phyloP scores from a whole-genome alignment of 2,113 vertebrate species.

The Vulpes vulpes region DNA sequence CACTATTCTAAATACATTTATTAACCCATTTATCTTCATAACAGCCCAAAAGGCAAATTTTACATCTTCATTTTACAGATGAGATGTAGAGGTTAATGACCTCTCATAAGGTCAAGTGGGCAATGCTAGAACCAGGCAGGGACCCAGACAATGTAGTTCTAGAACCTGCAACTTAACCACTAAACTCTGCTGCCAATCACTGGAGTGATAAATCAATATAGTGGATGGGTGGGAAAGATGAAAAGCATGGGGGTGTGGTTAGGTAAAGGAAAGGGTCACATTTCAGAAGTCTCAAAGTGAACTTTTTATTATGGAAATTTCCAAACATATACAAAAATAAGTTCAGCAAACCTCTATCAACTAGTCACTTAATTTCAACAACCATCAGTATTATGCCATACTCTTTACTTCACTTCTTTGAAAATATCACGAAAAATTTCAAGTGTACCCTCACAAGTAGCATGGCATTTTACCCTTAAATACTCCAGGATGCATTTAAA shows the following conservation, averaged over 20 bases:
- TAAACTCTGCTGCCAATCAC: not conserved
- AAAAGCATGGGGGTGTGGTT: not conserved
- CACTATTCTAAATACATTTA: not conserved
- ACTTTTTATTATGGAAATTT: conserved; percentile 29
- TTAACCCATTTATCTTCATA: not conserved
- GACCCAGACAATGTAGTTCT: not conserved
- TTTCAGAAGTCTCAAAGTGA: not conserved
- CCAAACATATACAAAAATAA: not conserved
- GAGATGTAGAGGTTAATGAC: not conserved
- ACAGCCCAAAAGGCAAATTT: not conserved
- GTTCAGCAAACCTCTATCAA: not conserved
- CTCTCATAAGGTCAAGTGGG: too few relatives aligned
- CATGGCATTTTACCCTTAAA: not conserved
- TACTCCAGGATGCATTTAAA: not conserved
- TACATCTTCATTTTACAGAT: not conserved
- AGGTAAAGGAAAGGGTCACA: not conserved
- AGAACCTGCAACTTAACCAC: not conserved
- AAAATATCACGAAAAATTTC: not conserved
- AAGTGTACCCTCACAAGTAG: not conserved
- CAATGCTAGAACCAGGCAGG: not conserved
- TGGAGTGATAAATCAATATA: not conserved
- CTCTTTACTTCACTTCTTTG: not conserved
- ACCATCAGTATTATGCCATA: not conserved
- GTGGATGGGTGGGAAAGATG: not conserved
- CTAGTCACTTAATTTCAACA: not conserved